Evolutionary conservation across 2,888 invertebrate species (phyloP), one percentile per base, ranked within the genome.

Genomic region (Drosophila villosipedis): DNA sequence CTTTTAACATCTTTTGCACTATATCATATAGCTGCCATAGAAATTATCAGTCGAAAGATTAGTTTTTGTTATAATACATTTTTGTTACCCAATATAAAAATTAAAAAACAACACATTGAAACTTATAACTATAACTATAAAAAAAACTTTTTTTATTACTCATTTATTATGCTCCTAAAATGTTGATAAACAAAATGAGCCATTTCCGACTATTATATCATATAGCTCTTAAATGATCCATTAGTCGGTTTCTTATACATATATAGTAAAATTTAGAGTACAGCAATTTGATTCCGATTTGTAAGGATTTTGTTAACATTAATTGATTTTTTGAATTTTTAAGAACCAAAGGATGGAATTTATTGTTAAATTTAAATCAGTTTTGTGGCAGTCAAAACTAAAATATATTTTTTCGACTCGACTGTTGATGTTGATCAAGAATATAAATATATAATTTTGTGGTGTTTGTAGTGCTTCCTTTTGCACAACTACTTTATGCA

Each of bases 181-280:
- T 39, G 0, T 41, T n/a, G 4, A n/a, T 10, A n/a, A n/a, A n/a
- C 4, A 41, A 41, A 41, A n/a, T n/a, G 0, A 5, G 0, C 1
- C 0, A 41, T 0, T 41, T 41, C 2, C n/a, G 0, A 10, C 19
- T n/a, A 10, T 41, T 41, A 41, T 39, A n/a, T n/a, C 19, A 41
- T n/a, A 10, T n/a, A 41, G 0, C 2, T 10, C 4, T 5, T n/a
- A 10, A 4, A 19, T 39, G 2, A 39, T 3, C 39, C 9, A 39
- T 19, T 0, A 4, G 4, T 3, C 2, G 19, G 19, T 19, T n/a
- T 41, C 41, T 10, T n/a, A 41, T 10, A n/a, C 0, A 10, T 5
- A 10, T 10, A 12, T 12, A n/a, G 12, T n/a, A 39, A 3, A 39
- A 39, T 39, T 9, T 19, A 39, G 9, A 16, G 37, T 2, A 37